Conservation (phyloP, 2,113 vertebrate genomes). For the Rissa tridactyla region DNA sequence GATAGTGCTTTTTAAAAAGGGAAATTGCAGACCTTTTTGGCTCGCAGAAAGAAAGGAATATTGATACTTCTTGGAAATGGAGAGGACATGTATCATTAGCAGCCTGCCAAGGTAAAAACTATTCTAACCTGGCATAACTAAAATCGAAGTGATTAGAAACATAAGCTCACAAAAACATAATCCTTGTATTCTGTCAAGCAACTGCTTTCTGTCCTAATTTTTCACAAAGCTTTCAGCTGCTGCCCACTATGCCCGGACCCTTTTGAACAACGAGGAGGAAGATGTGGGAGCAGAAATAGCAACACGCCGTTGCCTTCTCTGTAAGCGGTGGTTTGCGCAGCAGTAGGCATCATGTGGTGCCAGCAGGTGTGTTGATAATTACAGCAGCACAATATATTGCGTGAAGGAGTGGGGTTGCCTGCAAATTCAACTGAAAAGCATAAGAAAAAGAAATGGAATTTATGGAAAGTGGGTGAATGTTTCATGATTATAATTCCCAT, state of each 20-base stretch:
- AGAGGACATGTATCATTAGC: neutral
- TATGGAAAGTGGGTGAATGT: neutral
- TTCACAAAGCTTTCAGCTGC: neutral
- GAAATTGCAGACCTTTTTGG: neutral
- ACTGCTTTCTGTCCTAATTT: neutral
- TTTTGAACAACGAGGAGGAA: neutral
- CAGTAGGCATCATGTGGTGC: neutral
- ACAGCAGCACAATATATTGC: neutral
- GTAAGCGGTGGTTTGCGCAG: neutral
- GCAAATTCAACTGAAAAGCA: neutral
- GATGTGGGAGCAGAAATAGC: neutral
- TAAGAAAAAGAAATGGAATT: neutral
- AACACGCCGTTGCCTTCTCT: neutral
- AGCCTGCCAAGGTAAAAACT: neutral
- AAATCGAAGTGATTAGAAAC: neutral
- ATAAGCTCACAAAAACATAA: neutral
- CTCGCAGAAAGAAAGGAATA: neutral
- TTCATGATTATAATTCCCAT: neutral
- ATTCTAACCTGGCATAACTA: neutral
- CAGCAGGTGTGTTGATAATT: neutral
- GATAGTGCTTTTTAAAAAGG: neutral
- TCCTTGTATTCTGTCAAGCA: neutral
- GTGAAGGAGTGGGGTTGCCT: neutral
- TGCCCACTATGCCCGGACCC: neutral
- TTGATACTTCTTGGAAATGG: neutral